Evolutionary conservation across 1,140 invertebrate species (phyloP).

Genomic region (Megathymus violae): DNA sequence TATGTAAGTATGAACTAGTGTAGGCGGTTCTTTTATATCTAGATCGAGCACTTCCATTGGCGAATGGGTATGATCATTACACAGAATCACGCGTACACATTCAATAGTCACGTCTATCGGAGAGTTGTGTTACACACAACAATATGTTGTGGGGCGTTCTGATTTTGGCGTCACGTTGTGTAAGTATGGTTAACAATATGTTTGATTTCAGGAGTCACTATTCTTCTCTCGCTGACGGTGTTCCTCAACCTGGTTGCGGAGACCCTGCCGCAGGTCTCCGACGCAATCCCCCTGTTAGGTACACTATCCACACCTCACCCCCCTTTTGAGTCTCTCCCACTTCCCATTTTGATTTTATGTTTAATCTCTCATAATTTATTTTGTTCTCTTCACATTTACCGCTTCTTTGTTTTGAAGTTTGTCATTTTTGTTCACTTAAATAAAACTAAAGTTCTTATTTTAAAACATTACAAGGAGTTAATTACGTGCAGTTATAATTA

Average conservation of each 20-base stretch:
- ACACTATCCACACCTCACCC: constrained; percentile 81
- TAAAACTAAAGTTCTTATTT: constrained; percentile 67
- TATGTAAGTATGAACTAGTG: constrained; percentile 45
- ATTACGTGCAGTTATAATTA: constrained; percentile 63
- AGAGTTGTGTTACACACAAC: constrained; percentile 54
- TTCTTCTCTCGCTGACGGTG: constrained; percentile 99
- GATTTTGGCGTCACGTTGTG: constrained; percentile 11
- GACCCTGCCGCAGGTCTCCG: constrained; percentile 97
- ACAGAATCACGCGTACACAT: neutral
- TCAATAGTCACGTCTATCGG: constrained; percentile 23
- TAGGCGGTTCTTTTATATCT: neutral
- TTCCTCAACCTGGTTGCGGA: constrained; percentile 98
- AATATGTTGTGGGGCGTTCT: constrained; percentile 10
- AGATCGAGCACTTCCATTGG: no score
- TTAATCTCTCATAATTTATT: constrained; percentile 45
- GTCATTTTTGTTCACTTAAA: constrained; percentile 57
- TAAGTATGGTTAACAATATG: constrained; percentile 74
- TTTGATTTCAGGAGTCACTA: constrained; percentile 98
- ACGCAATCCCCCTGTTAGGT: constrained; percentile 97
- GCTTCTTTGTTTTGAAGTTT: constrained; percentile 51
- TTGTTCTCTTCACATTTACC: constrained; percentile 43
- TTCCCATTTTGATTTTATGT: constrained; percentile 56
- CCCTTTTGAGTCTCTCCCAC: constrained; percentile 52
- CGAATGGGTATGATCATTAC: neutral
- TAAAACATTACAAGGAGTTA: constrained; percentile 82